Evolutionary conservation across 2,888 invertebrate genomes (phyloP), one percentile per base, ranked within the genome.

Genomic region (Meliscaeva auricollis): DNA sequence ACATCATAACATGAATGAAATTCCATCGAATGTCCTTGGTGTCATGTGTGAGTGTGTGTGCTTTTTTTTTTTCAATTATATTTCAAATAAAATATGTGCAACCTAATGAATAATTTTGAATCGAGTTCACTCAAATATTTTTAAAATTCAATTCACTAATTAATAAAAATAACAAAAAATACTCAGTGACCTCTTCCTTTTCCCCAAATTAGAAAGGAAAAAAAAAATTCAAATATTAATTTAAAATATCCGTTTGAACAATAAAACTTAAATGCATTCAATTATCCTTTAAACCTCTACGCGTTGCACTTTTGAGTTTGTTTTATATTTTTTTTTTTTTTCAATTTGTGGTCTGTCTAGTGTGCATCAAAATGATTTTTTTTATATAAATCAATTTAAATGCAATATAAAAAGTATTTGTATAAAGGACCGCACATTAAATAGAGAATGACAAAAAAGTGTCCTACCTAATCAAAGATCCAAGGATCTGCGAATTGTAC

Each of bases 121-220:
- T 66, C 35, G 30, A 66, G 66, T 20, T 50, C 48, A 50, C 30
- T 50, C 66, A 66, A 66, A 66, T 50, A 50, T 50, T 66, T 66
- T 66, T 50, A n/a, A 66, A 66, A 66, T 66, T 35, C 30, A 66
- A 66, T 66, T 66, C 17, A 20, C 26, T 20, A 41, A 41, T 44
- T 44, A 44, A 9, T 44, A 0, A 35, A 38, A 58, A 32, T 13
- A 35, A 15, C 32, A 15, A 4, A 32, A 22, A 13, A n/a, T 15
- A 30, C 15, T 17, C 11, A 58, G 17, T 56, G 56, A 35, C 32
- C 46, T 46, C 46, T 46, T 26, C 4, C 11, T 52, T 13, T 7
- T 52, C 6, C 8, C 1, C 3, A 48, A 48, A 64, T 17, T 9
- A 62, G 22, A 62, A 62, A 60, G 0, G 13, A 0, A 56, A 8